A percentile compares a stretch with the other conserved stretches of the same genome.
Conservation (phyloP, 2,797 vertebrate species). For the Cyclopterus lumpus region DNA sequence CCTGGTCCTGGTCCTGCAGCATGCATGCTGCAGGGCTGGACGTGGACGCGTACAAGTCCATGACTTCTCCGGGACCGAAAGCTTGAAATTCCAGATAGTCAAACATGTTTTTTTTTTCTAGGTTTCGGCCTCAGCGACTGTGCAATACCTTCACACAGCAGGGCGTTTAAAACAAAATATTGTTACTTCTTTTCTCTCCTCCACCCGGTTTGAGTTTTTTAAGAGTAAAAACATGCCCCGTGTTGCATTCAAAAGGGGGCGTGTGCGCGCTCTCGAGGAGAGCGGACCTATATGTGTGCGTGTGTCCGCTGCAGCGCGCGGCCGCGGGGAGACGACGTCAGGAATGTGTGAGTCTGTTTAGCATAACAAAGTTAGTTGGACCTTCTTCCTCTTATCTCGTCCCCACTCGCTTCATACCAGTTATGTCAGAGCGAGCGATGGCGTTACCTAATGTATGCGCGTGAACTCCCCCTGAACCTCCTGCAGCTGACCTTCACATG, state of each 20-base stretch:
- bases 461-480: conserved; percentile 97
- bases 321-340: too few species aligned
- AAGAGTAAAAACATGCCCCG: conserved; percentile 74
- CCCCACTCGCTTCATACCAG: conserved; percentile 90
- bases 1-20: conserved; percentile 87
- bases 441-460: conserved; percentile 96
- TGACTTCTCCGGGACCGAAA: conserved; percentile 90
- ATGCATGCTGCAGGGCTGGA: conserved; percentile 88
- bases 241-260: conserved; percentile 77
- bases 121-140: conserved; percentile 73
- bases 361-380: conserved; percentile 68
- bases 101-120: conserved; percentile 88
- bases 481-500: conserved; percentile 95
- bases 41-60: conserved; percentile 89
- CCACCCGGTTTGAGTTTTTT: conserved; percentile 75
- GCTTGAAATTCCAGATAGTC: conserved; percentile 94
- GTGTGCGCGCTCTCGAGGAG: conserved; percentile 10
- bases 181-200: background rate
- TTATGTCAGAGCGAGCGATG: conserved; percentile 92
- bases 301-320: conserved; percentile 6
- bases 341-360: conserved; percentile 34
- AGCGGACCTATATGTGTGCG: background rate
- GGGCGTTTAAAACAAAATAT: too few species aligned
- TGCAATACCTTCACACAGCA: conserved; percentile 48
- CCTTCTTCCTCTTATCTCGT: conserved; percentile 82